Evolutionary conservation across 2,797 vertebrate species (phyloP).

Genomic region (Gouania willdenowi): DNA sequence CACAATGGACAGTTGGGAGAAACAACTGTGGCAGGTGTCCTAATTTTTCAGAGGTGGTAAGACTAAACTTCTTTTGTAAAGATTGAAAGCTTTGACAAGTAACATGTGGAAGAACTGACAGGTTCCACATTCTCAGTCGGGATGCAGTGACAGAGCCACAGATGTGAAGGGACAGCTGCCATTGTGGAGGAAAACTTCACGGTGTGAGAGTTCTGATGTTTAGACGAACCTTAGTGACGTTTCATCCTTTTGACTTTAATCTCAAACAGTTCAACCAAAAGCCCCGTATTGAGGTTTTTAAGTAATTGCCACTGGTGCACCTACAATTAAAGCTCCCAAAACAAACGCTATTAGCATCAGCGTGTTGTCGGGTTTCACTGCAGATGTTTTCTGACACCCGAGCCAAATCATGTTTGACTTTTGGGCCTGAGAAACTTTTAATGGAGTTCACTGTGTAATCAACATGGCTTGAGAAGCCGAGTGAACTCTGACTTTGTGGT

Average conservation of each 20-base stretch:
- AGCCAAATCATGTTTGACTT: slow-evolving; percentile 74
- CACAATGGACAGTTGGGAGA: slow-evolving; percentile 43
- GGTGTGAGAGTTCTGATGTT: not conserved
- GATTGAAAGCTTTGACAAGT: slow-evolving; percentile 12
- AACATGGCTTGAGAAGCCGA: slow-evolving; percentile 58
- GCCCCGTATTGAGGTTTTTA: slow-evolving; percentile 4
- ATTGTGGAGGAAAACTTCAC: slow-evolving; percentile 23
- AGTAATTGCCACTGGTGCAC: slow-evolving; percentile 43
- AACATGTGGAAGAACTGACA: slow-evolving; percentile 7
- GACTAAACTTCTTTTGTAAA: slow-evolving; percentile 17
- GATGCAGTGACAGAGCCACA: slow-evolving; percentile 4
- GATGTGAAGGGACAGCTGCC: slow-evolving; percentile 46
- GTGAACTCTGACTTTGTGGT: slow-evolving; percentile 73
- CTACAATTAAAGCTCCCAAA: slow-evolving; percentile 62
- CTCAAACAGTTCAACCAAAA: too few species aligned
- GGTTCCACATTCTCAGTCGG: too few species aligned
- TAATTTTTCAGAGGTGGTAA: slow-evolving; percentile 26
- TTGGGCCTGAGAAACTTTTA: slow-evolving; percentile 66
- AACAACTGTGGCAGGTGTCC: slow-evolving; percentile 53
- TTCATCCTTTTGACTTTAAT: slow-evolving; percentile 39
- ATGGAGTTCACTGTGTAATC: slow-evolving; percentile 67
- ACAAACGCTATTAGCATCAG: slow-evolving; percentile 52
- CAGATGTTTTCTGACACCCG: slow-evolving; percentile 38
- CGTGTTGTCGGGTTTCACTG: slow-evolving; percentile 28
- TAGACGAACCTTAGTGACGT: slow-evolving; percentile 32